Evolutionary conservation across 92 coral and sea anemone genomes (phyloP), one percentile per base, ranked within the genome.

Genomic region (Epizoanthus stellaris): DNA sequence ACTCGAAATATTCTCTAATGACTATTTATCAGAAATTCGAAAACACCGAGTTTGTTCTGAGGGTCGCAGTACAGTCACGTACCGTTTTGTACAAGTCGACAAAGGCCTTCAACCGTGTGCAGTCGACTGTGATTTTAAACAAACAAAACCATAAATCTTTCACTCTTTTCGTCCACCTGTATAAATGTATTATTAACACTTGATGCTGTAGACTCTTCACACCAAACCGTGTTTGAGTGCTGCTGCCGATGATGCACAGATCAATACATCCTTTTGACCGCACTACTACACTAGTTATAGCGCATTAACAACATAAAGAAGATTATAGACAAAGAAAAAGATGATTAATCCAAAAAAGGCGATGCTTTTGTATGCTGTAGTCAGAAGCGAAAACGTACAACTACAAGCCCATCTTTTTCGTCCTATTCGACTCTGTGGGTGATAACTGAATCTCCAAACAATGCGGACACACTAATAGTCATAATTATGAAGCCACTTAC

Each of bases 31-130:
- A n/a, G 5, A 15, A 6, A 20, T 14, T 42, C 5, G 36, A 77
- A 39, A n/a, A 69, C 67, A 15, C 10, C 59, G n/a, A n/a, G 23
- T 58, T 76, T 38, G 82, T 38, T 38, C 5, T 76, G 6, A 39
- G 16, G 43, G 53, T 60, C 8, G 61, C 47, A 10, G 7, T 43
- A 14, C n/a, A 21, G 83, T 79, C 73, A 79, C 83, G 83, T 79
- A 70, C 71, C 56, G 56, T 52, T 45, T 45, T 61, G 73, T 61
- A 76, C 54, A 60, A 79, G 53, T 64, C 56, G 56, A 52, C 56
- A 52, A 52, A 52, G 56, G 5, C 56, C 52, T 45, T 45, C 52
- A 13, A 9, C 56, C 14, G 43, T 79, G 60, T 63, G 61, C 72
- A 79, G n/a, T 63, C 21, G 53, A 21, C 25, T 45, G 59, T 79